Percentiles rank a stretch among this genome's conserved stretches.
Evolutionary conservation across 1,140 invertebrate genomes (phyloP).

Genomic region (Melanaphis sacchari): DNA sequence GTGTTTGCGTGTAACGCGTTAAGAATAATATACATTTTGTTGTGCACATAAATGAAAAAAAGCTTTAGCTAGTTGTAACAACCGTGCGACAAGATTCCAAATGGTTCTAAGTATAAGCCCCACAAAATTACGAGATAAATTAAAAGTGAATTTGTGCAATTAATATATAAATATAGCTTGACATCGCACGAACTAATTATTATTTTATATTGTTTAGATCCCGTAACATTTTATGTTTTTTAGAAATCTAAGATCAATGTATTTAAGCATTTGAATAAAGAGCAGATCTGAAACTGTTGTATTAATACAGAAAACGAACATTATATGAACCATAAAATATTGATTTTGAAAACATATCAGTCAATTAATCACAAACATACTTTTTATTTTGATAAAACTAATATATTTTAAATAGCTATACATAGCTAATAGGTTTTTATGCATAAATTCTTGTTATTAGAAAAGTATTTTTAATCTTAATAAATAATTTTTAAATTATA

Average conservation of each 20-base stretch:
- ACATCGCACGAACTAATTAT: neutral
- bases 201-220: neutral
- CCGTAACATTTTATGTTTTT: neutral
- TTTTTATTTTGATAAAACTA: neutral
- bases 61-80: neutral
- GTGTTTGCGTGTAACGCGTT: neutral
- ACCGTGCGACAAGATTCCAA: neutral
- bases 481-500: neutral
- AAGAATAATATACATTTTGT: slow-evolving; percentile 14
- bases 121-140: neutral
- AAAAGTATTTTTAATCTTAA: neutral
- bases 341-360: neutral
- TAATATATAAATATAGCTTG: neutral
- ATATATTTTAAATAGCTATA: neutral
- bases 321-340: neutral
- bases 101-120: neutral
- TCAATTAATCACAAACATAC: neutral
- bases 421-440: no score
- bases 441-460: neutral
- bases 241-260: neutral
- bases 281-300: neutral
- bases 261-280: neutral
- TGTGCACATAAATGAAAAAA: neutral
- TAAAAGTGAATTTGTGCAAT: neutral
- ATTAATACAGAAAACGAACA: neutral